Percentiles rank a stretch among this genome's conserved stretches.
phyloP scores from a whole-genome alignment of 2,113 vertebrate genomes.

The Zosterops japonicus region DNA sequence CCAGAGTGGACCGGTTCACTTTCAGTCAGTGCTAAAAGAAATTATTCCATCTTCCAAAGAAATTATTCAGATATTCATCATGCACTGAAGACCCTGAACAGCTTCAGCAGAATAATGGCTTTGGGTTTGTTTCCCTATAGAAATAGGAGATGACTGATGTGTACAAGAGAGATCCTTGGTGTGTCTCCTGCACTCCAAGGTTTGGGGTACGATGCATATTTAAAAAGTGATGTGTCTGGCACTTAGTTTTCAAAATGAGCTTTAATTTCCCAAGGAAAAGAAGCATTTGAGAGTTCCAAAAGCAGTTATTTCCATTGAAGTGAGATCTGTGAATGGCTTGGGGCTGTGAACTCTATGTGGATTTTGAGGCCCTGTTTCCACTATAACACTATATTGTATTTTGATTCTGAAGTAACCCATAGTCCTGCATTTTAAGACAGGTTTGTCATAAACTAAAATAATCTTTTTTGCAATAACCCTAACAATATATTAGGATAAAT shows the following conservation, averaged over 20 bases:
- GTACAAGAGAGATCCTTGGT: not conserved
- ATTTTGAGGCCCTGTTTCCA: not conserved
- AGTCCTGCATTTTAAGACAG: not conserved
- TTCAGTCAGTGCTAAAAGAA: not conserved
- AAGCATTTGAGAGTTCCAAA: not conserved
- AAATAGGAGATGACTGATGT: not conserved
- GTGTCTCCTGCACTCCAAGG: fast-evolving
- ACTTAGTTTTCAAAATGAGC: not conserved
- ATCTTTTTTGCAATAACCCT: not conserved
- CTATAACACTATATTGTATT: not conserved
- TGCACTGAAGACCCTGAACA: not conserved
- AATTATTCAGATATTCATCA: not conserved
- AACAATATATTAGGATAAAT: not conserved
- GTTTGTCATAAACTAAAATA: not conserved
- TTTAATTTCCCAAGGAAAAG: not conserved
- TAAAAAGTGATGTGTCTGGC: not conserved
- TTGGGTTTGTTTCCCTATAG: not conserved
- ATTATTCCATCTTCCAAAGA: not conserved
- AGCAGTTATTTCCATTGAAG: not conserved
- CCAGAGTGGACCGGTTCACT: not conserved
- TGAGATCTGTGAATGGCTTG: not conserved
- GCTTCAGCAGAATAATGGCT: not conserved
- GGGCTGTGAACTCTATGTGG: not conserved
- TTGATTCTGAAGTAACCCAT: not conserved
- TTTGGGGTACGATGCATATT: not conserved